These are phyloP conservation scores for Lampris megalopsis DNA, from an alignment of 2,113 vertebrate species.

Conservation along the genomic window DNA sequence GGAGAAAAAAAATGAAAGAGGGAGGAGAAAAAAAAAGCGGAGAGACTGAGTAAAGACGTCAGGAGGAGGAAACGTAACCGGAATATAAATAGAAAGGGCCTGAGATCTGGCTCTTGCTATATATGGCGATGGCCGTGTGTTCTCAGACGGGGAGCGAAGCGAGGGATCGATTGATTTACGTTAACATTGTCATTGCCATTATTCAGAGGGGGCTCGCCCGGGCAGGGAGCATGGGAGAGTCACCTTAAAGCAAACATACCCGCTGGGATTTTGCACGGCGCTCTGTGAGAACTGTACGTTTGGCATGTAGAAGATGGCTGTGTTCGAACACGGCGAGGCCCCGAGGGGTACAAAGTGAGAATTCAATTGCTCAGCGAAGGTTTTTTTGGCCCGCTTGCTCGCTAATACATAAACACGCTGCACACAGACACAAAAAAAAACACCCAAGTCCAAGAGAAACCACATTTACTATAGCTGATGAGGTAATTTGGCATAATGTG, in stretches of 20 bases:
- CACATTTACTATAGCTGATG: neutral
- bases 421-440: neutral
- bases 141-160: constrained; percentile 33
- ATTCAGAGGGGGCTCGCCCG: neutral
- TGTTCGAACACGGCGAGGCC: constrained; percentile 18
- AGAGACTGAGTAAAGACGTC: constrained; percentile 69
- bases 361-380: constrained; percentile 22
- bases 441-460: neutral
- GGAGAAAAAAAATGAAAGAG: constrained; percentile 9
- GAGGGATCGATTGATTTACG: constrained; percentile 71
- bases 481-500: too few relatives aligned
- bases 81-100: constrained; percentile 81
- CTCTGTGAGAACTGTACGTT: constrained; percentile 12
- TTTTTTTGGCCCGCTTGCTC: constrained; percentile 14
- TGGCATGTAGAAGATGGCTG: constrained; percentile 24
- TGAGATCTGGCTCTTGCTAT: constrained; percentile 75
- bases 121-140: constrained; percentile 77
- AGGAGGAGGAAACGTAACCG: constrained; percentile 54
- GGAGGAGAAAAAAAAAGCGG: constrained; percentile 37
- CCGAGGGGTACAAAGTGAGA: neutral
- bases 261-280: constrained; percentile 1
- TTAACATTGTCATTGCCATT: constrained; percentile 37
- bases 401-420: constrained; percentile 12
- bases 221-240: constrained; percentile 16
- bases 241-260: constrained; percentile 45